These are phyloP conservation scores for Nettapus auritus DNA, from an alignment of 2,113 vertebrate genomes.

Conservation along the genomic window DNA sequence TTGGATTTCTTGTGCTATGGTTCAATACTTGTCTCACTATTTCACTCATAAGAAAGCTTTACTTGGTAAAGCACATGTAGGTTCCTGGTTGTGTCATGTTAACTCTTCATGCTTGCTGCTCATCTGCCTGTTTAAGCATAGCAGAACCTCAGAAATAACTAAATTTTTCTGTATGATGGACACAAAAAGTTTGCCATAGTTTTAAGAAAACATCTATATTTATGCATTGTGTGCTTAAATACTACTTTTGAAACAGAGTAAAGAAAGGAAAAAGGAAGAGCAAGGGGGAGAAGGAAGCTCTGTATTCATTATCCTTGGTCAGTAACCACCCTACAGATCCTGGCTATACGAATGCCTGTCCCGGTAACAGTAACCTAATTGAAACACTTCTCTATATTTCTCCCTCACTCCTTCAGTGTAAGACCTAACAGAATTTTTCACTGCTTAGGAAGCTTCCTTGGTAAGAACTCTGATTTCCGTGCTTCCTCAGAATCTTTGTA, in stretches of 20 bases:
- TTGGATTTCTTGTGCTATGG: background rate
- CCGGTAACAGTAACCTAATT: background rate
- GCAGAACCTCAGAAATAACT: background rate
- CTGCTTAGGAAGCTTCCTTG: background rate
- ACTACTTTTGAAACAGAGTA: background rate
- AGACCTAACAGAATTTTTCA: background rate
- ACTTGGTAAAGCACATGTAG: too few species aligned
- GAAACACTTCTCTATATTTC: background rate
- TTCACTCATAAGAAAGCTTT: background rate
- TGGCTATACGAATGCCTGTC: background rate
- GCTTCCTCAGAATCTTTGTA: background rate
- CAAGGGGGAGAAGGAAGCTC: background rate
- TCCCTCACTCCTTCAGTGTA: background rate
- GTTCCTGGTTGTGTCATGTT: background rate
- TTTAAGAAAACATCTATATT: background rate
- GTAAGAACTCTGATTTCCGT: background rate
- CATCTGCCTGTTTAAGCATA: background rate
- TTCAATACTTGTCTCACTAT: background rate
- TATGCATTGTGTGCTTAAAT: background rate
- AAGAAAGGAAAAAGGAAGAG: background rate
- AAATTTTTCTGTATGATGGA: background rate
- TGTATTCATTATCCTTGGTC: background rate
- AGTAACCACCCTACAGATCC: background rate
- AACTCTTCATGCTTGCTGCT: background rate
- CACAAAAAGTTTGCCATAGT: background rate